Percentiles rank a stretch among this genome's conserved stretches.
phyloP scores from a whole-genome alignment of 2,113 vertebrate genomes.

The Plecotus auritus region DNA sequence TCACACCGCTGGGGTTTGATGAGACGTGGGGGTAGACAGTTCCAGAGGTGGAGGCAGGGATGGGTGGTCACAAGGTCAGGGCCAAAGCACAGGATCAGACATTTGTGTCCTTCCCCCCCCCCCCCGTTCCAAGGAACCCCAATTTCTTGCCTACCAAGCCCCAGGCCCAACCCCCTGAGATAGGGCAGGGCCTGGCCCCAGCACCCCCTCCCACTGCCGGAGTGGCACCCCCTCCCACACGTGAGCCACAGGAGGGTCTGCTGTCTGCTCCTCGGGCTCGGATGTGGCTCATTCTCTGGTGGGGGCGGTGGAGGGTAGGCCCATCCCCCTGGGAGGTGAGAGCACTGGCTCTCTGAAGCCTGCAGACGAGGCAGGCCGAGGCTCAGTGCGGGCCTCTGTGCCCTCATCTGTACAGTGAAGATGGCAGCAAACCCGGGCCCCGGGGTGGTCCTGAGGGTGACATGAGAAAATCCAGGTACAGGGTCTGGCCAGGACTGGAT shows the following conservation, averaged over 20 bases:
- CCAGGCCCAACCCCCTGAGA: not conserved
- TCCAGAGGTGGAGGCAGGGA: not conserved
- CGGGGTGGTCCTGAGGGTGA: not conserved
- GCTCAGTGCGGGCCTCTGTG: not conserved
- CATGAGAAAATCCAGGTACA: accelerated
- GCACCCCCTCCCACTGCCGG: not conserved
- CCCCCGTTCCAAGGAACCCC: not conserved
- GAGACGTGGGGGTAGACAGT: not conserved
- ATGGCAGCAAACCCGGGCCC: not conserved
- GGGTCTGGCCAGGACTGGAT: not conserved
- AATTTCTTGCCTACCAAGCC: not conserved
- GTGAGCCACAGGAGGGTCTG: not conserved
- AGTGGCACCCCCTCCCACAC: not conserved
- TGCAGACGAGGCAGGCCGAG: not conserved
- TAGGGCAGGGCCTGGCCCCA: too few relatives aligned
- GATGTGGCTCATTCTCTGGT: not conserved
- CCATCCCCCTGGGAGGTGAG: not conserved
- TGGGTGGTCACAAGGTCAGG: not conserved
- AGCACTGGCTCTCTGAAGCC: not conserved
- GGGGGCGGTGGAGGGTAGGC: accelerated
- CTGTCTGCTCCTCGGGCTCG: not conserved
- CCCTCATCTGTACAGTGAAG: not conserved
- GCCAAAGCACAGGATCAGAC: not conserved
- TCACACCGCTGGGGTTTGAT: not conserved
- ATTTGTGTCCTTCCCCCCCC: too few relatives aligned